These are phyloP conservation scores for Dasypus novemcinctus DNA, from an alignment of 2,113 vertebrate species.

Conservation along the genomic window DNA sequence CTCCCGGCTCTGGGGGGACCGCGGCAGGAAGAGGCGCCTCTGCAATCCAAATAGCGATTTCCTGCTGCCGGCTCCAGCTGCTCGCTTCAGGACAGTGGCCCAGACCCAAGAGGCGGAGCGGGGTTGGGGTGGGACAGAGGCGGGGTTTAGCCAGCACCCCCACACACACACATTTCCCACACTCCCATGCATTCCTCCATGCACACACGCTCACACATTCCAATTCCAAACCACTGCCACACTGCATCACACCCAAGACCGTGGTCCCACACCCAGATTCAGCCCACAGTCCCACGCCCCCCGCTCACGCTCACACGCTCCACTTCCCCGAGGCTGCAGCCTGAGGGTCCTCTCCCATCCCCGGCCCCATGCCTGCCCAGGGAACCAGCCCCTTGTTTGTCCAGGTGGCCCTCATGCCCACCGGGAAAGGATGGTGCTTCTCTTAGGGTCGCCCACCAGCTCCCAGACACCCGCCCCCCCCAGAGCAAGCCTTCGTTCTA, in stretches of 20 bases:
- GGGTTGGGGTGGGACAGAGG: conserved; percentile 55
- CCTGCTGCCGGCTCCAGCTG: conserved; percentile 82
- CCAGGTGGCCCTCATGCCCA: not conserved
- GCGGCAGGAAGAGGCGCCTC: conserved; percentile 84
- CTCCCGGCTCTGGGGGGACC: not conserved
- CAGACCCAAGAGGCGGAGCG: conserved; percentile 78
- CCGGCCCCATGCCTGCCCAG: not conserved
- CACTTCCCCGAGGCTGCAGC: not conserved
- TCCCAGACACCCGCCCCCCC: not conserved
- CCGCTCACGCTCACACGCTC: not conserved
- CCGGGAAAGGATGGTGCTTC: not conserved
- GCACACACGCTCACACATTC: not conserved
- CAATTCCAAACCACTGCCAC: not conserved
- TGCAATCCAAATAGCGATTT: conserved; percentile 88
- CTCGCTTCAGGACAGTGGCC: conserved; percentile 82
- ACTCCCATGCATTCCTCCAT: not conserved
- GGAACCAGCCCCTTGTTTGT: accelerated
- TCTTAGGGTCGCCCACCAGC: not conserved
- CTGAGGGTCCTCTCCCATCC: not conserved
- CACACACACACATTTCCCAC: not conserved
- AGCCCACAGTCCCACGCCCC: not conserved
- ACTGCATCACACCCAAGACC: not conserved
- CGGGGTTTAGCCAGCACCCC: conserved; percentile 65
- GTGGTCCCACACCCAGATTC: no score
- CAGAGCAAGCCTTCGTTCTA: not conserved